Evolutionary conservation across 2,888 invertebrate species (phyloP).

Genomic region (Melanchra persicariae): DNA sequence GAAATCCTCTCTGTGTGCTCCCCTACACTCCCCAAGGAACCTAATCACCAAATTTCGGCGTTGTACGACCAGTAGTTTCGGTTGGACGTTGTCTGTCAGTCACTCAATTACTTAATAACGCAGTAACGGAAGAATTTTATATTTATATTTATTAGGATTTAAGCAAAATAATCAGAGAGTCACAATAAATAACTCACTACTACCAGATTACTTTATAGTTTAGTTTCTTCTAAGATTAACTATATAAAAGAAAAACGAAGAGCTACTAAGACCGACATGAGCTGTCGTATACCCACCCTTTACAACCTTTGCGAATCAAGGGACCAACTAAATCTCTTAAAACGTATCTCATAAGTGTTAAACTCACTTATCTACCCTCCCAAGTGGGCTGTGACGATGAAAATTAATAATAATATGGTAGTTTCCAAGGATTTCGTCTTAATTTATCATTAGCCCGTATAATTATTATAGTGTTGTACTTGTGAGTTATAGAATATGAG

Average conservation of each 20-base stretch:
- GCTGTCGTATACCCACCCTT: neutral
- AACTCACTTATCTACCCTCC: slow-evolving; percentile 68
- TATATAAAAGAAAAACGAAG: neutral
- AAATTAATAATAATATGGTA: slow-evolving; percentile 62
- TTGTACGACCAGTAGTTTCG: too few species aligned
- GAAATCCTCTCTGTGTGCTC: too few species aligned
- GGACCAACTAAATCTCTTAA: slow-evolving; percentile 64
- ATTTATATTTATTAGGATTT: too few species aligned
- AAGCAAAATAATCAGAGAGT: neutral
- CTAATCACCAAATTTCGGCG: too few species aligned
- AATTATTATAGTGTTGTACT: slow-evolving; percentile 47
- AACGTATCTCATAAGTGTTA: slow-evolving; percentile 67
- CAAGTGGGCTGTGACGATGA: slow-evolving; percentile 56
- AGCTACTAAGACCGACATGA: neutral
- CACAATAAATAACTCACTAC: neutral
- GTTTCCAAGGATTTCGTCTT: slow-evolving; percentile 54
- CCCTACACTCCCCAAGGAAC: too few species aligned
- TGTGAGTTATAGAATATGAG: slow-evolving; percentile 36
- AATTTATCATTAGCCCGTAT: slow-evolving; percentile 39
- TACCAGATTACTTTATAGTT: neutral
- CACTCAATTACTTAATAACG: too few species aligned
- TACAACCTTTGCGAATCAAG: slow-evolving; percentile 15
- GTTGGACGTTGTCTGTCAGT: too few species aligned
- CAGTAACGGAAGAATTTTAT: too few species aligned
- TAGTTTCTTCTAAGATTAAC: neutral